Evolutionary conservation across 2,113 vertebrate genomes (phyloP).

Genomic region (Rutilus rutilus): DNA sequence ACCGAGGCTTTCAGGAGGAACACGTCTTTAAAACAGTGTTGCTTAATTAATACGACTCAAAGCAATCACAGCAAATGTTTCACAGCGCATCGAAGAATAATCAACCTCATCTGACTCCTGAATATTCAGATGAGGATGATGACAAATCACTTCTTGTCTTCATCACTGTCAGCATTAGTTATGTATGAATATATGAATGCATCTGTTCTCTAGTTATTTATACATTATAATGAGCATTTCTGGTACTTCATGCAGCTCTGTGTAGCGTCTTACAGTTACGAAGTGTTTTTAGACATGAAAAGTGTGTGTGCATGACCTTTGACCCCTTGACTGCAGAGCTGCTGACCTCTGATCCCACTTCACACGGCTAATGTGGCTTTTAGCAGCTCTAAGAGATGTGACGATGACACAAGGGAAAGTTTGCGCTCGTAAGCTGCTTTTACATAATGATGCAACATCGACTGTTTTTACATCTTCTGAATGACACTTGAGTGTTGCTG

Average conservation of each 20-base stretch:
- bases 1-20: background rate
- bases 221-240: background rate
- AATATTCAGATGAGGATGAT: background rate
- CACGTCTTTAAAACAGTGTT: conserved; percentile 45
- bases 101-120: background rate
- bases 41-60: conserved; percentile 15
- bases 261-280: no score
- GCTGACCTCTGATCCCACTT: conserved; percentile 16
- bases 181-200: background rate
- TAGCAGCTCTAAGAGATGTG: background rate
- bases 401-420: background rate
- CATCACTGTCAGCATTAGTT: conserved; percentile 43
- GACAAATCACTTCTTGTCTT: conserved; percentile 10
- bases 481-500: no score
- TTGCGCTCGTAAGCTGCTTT: background rate
- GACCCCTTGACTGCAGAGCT: background rate
- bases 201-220: background rate
- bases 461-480: background rate
- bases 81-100: conserved; percentile 7
- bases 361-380: background rate
- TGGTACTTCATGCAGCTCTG: background rate
- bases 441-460: background rate
- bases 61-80: conserved; percentile 15
- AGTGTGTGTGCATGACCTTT: background rate
- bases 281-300: background rate